phyloP scores from a whole-genome alignment of 2,888 invertebrate genomes.

The Aspidiotus rigidus region DNA sequence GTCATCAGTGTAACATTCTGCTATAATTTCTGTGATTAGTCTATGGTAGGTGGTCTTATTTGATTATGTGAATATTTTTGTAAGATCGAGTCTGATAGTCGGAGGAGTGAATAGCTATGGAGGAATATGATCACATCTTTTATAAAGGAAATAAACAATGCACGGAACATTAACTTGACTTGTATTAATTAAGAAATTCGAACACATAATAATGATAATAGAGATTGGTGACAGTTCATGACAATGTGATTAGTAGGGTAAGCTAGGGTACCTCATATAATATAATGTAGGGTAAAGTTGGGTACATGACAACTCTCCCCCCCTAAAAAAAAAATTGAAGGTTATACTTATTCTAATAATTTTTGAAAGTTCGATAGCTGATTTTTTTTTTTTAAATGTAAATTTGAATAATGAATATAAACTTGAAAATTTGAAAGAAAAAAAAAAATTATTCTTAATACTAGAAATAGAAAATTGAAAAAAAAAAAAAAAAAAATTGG shows the following conservation, averaged over 20 bases:
- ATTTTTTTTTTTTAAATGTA: background rate
- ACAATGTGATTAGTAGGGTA: background rate
- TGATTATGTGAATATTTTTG: too few relatives aligned
- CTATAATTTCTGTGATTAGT: too few relatives aligned
- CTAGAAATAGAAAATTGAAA: background rate
- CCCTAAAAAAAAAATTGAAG: background rate
- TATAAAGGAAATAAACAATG: background rate
- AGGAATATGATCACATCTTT: too few relatives aligned
- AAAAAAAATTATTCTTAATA: too few relatives aligned
- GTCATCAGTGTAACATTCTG: too few relatives aligned
- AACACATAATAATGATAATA: background rate
- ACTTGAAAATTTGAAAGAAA: background rate
- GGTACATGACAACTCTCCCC: slow-evolving; percentile 1
- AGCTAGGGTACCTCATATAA: background rate
- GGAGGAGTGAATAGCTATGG: too few relatives aligned
- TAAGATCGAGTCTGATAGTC: too few relatives aligned
- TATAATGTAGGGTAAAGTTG: background rate
- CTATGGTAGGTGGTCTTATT: too few relatives aligned
- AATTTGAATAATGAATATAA: background rate
- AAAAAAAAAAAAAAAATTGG: slow-evolving; percentile 9
- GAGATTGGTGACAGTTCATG: background rate
- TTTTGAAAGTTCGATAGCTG: background rate
- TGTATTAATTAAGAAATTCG: background rate
- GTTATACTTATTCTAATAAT: background rate
- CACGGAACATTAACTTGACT: background rate